Evolutionary conservation across 2,888 invertebrate species (phyloP).

Genomic region (Synanthedon andrenaeformis): DNA sequence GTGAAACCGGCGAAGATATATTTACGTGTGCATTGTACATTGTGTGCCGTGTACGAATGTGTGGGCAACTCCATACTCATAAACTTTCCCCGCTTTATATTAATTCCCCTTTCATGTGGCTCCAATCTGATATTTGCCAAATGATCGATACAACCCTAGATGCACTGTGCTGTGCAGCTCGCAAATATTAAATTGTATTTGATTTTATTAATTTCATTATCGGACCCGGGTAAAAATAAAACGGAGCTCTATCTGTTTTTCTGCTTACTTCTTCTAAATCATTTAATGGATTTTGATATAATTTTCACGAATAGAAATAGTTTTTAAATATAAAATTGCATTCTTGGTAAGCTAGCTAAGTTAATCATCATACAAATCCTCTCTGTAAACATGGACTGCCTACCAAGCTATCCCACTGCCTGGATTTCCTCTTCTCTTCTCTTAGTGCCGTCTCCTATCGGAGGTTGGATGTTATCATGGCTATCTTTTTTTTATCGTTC

Average conservation of each 20-base stretch:
- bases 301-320: no score
- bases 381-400: constrained; percentile 9
- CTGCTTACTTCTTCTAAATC: no score
- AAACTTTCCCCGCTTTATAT: constrained; percentile 6
- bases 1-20: constrained; percentile 50
- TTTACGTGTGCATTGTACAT: constrained; percentile 57
- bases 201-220: no score
- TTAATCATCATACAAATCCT: background rate
- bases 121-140: constrained; percentile 23
- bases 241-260: no score
- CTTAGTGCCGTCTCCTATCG: no score
- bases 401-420: constrained; percentile 2
- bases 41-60: constrained; percentile 35
- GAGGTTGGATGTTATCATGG: no score
- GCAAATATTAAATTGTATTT: constrained; percentile 24
- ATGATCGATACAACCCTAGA: constrained; percentile 40
- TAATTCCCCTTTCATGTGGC: constrained; percentile 16
- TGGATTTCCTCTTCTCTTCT: background rate
- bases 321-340: no score
- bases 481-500: no score
- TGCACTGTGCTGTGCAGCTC: constrained; percentile 27
- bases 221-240: no score
- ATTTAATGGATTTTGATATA: no score
- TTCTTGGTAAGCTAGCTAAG: no score
- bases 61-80: constrained; percentile 35